phyloP scores from a whole-genome alignment of 2,797 vertebrate genomes.

The Orestias chungarensis region DNA sequence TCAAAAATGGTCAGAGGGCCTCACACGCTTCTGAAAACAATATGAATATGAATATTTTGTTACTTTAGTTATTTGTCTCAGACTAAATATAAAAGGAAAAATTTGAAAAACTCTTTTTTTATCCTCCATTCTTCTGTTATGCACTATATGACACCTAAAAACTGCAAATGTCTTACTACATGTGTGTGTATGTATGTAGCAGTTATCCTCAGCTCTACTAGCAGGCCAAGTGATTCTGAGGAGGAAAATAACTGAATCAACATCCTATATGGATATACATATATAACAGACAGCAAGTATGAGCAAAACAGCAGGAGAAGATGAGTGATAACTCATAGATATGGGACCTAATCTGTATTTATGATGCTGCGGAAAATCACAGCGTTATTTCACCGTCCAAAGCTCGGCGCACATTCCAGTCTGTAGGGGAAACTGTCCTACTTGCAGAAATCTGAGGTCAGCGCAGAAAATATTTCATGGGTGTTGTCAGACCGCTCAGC shows the following conservation, averaged over 20 bases:
- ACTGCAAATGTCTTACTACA: constrained; percentile 80
- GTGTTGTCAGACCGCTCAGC: constrained; percentile 58
- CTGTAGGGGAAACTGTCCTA: constrained; percentile 71
- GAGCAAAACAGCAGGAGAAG: constrained; percentile 35
- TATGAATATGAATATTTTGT: background rate
- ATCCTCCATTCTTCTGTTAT: background rate
- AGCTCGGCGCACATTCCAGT: constrained; percentile 39
- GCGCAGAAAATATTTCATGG: constrained; percentile 73
- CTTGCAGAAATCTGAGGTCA: constrained; percentile 80
- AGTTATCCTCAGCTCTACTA: constrained; percentile 64
- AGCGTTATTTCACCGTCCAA: constrained; percentile 53
- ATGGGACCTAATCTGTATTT: constrained; percentile 59
- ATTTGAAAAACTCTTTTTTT: background rate
- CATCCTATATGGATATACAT: constrained; percentile 51
- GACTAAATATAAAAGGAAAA: background rate
- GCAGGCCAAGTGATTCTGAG: constrained; percentile 22
- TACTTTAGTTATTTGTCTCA: background rate
- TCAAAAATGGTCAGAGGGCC: background rate
- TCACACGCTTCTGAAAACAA: background rate
- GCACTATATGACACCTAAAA: constrained; percentile 4
- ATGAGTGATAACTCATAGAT: constrained; percentile 31
- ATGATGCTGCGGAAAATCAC: constrained; percentile 56
- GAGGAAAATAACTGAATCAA: constrained; percentile 40
- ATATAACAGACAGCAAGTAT: constrained; percentile 31
- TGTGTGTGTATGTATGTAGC: constrained; percentile 62